These are phyloP conservation scores for Pelodytes ibericus DNA, from an alignment of 2,797 vertebrate genomes.

Conservation along the genomic window DNA sequence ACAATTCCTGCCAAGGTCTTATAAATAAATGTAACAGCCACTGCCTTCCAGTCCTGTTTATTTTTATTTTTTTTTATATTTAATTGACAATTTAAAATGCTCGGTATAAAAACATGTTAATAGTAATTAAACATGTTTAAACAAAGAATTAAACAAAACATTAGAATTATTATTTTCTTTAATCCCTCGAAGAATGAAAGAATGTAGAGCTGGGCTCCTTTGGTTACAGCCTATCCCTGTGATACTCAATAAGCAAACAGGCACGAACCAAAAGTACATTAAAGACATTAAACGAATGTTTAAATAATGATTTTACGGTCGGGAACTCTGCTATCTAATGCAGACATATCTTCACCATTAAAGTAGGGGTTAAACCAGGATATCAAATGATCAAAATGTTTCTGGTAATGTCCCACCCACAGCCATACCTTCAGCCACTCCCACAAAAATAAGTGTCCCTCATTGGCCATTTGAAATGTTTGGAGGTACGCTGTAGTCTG, in stretches of 20 bases:
- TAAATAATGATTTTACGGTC: conserved; percentile 4
- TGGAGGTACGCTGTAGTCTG: too few species aligned
- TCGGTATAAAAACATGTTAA: not conserved
- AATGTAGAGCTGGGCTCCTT: not conserved
- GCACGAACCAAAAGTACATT: not conserved
- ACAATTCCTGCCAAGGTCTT: not conserved
- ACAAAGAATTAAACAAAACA: not conserved
- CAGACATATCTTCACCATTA: too few species aligned
- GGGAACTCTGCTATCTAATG: too few species aligned
- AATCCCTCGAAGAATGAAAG: conserved; percentile 32
- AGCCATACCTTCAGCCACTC: too few species aligned
- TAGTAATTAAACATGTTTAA: conserved; percentile 12
- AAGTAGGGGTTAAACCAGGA: too few species aligned
- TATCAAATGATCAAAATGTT: too few species aligned
- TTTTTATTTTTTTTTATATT: not conserved
- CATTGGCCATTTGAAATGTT: too few species aligned
- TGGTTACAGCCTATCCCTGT: conserved; percentile 4
- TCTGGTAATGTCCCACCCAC: too few species aligned
- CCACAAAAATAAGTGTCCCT: too few species aligned
- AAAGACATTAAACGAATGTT: not conserved
- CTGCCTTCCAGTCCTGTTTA: too few species aligned
- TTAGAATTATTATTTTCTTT: conserved; percentile 25
- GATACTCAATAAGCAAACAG: not conserved
- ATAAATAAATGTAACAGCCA: not conserved
- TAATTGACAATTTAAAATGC: not conserved